Evolutionary conservation across 1,140 invertebrate genomes (phyloP).

Genomic region (Bradynema listronoti): DNA sequence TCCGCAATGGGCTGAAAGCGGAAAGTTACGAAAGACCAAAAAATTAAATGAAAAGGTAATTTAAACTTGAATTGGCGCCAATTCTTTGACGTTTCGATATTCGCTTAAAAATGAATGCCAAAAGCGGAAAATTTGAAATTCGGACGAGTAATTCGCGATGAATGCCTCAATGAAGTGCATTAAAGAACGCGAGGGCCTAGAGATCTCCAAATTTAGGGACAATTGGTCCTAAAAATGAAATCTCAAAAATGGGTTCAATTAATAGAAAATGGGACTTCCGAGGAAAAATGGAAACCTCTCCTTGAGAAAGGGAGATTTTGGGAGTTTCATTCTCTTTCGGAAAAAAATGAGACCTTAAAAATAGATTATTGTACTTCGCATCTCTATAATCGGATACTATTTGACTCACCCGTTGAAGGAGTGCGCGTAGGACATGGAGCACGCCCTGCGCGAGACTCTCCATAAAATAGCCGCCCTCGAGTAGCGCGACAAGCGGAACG

Average conservation of each 20-base stretch:
- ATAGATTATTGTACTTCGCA: not conserved
- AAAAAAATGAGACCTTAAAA: slow-evolving; percentile 18
- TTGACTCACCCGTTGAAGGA: slow-evolving; percentile 27
- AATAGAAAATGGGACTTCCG: not conserved
- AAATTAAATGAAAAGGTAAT: no score
- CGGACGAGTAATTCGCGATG: not conserved
- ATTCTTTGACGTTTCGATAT: no score
- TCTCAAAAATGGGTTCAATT: not conserved
- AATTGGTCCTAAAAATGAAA: slow-evolving; percentile 13
- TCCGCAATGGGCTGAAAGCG: no score
- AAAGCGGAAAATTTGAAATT: not conserved
- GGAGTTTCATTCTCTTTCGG: slow-evolving; percentile 4
- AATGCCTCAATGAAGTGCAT: not conserved
- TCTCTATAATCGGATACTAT: not conserved
- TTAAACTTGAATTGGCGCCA: no score
- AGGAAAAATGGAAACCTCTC: not conserved
- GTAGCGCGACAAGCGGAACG: slow-evolving; percentile 42
- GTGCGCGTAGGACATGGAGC: slow-evolving; percentile 14
- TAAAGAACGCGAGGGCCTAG: slow-evolving; percentile 3
- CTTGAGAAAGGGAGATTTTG: slow-evolving; percentile 11
- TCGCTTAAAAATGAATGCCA: slow-evolving; percentile 6
- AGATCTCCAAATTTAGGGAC: slow-evolving; percentile 6
- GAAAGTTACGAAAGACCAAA: no score
- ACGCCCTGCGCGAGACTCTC: slow-evolving; percentile 31
- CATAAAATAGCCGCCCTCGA: slow-evolving; percentile 54